Evolutionary conservation across 2,888 invertebrate species (phyloP).

Genomic region (Papilio demoleus): DNA sequence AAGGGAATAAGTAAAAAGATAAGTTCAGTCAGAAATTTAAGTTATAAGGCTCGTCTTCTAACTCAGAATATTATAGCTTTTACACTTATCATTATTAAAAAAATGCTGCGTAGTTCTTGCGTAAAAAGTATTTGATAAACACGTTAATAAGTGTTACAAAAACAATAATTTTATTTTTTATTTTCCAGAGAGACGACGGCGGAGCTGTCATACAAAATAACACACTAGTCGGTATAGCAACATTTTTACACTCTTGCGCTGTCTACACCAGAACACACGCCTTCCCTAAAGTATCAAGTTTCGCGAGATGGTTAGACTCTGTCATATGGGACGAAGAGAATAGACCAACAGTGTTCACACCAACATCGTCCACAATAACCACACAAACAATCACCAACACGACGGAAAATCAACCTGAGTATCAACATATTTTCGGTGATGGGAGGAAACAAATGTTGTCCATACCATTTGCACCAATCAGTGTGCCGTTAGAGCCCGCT

Average conservation of each 20-base stretch:
- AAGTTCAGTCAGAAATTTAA: too few relatives aligned
- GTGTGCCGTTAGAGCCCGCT: conserved; percentile 72
- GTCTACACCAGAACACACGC: conserved; percentile 72
- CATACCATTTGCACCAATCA: conserved; percentile 71
- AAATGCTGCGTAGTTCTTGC: too few relatives aligned
- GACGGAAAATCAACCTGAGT: conserved; percentile 49
- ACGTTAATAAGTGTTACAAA: too few relatives aligned
- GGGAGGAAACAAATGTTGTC: conserved; percentile 66
- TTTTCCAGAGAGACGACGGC: conserved; percentile 73
- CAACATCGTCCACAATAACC: conserved; percentile 43
- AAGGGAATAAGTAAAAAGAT: too few relatives aligned
- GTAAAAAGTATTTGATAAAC: too few relatives aligned
- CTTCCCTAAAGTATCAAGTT: conserved; percentile 69
- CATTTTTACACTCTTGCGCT: conserved; percentile 70
- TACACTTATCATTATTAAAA: too few relatives aligned
- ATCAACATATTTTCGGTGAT: conserved; percentile 51
- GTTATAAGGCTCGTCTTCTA: too few relatives aligned
- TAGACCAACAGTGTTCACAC: conserved; percentile 55
- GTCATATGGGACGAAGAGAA: conserved; percentile 75
- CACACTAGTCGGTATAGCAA: conserved; percentile 66
- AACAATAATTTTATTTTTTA: neutral
- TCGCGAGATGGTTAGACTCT: conserved; percentile 69
- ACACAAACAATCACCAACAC: conserved; percentile 42
- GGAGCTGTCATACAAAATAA: conserved; percentile 76
- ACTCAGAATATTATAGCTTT: too few relatives aligned